phyloP scores from a whole-genome alignment of 2,888 invertebrate genomes.

The Halictus quadricinctus region DNA sequence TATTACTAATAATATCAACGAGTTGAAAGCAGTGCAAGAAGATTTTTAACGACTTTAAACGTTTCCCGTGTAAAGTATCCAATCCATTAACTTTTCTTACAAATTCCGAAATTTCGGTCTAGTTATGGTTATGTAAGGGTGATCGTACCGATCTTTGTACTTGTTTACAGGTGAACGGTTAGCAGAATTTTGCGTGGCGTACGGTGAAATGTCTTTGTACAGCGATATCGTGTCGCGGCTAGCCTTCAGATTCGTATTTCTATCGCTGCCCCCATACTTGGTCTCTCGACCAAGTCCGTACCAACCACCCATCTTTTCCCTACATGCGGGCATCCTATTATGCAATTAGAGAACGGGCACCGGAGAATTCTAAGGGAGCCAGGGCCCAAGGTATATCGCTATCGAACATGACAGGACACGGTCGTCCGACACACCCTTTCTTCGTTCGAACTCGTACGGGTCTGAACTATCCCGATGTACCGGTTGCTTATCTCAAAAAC shows the following conservation, averaged over 20 bases:
- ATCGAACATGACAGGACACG: slow-evolving; percentile 82
- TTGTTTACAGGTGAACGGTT: background rate
- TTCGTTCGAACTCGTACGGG: slow-evolving; percentile 80
- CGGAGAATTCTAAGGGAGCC: slow-evolving; percentile 78
- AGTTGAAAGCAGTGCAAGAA: too few relatives aligned
- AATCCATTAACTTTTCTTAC: too few relatives aligned
- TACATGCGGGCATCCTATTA: slow-evolving; percentile 80
- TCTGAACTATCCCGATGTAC: slow-evolving; percentile 68
- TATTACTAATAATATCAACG: too few relatives aligned
- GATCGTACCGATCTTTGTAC: background rate
- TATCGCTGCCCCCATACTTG: slow-evolving; percentile 61
- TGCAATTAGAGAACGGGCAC: slow-evolving; percentile 80
- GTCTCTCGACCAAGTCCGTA: slow-evolving; percentile 59
- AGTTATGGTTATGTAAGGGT: too few relatives aligned
- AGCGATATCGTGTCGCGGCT: slow-evolving; percentile 7
- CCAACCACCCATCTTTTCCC: slow-evolving; percentile 68
- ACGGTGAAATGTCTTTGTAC: background rate
- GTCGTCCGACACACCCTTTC: slow-evolving; percentile 82
- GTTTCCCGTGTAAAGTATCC: too few relatives aligned
- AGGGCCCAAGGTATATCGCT: slow-evolving; percentile 80
- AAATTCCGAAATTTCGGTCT: too few relatives aligned
- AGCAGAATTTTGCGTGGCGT: background rate
- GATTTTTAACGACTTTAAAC: too few relatives aligned
- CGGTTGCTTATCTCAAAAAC: slow-evolving; percentile 80
- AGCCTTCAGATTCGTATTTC: slow-evolving; percentile 59